Evolutionary conservation across 2,113 vertebrate species (phyloP).

Genomic region (Mesocricetus auratus): DNA sequence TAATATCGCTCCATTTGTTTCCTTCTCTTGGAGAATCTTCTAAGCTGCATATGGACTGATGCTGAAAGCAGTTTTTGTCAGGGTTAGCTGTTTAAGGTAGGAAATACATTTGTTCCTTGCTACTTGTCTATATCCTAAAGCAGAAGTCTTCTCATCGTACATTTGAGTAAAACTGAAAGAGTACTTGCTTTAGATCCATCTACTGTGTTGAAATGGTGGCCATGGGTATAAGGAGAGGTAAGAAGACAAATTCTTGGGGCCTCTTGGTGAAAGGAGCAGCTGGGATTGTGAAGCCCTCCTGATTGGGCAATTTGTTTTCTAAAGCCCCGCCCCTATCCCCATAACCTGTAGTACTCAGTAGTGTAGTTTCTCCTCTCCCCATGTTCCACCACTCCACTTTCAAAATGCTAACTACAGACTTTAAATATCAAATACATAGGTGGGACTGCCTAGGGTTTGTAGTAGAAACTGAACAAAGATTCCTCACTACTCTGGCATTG

Average conservation of each 20-base stretch:
- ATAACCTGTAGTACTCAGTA: background rate
- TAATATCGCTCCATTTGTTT: background rate
- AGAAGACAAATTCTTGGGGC: background rate
- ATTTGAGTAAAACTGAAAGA: conserved; percentile 26
- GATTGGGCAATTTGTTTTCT: background rate
- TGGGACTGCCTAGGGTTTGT: background rate
- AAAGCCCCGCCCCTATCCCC: too few relatives aligned
- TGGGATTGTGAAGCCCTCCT: background rate
- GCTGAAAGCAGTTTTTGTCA: background rate
- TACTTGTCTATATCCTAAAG: background rate
- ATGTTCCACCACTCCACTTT: background rate
- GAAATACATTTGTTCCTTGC: background rate
- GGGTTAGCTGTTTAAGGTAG: background rate
- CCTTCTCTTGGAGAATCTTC: background rate
- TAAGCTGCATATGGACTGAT: background rate
- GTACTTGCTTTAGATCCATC: background rate
- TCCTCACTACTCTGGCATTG: background rate
- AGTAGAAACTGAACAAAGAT: background rate
- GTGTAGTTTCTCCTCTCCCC: background rate
- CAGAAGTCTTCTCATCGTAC: background rate
- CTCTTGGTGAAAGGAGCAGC: background rate
- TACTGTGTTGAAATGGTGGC: background rate
- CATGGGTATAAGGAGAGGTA: background rate
- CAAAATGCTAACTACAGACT: background rate
- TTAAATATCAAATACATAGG: background rate